phyloP scores from a whole-genome alignment of 2,888 invertebrate species.

The Andrena dorsata region DNA sequence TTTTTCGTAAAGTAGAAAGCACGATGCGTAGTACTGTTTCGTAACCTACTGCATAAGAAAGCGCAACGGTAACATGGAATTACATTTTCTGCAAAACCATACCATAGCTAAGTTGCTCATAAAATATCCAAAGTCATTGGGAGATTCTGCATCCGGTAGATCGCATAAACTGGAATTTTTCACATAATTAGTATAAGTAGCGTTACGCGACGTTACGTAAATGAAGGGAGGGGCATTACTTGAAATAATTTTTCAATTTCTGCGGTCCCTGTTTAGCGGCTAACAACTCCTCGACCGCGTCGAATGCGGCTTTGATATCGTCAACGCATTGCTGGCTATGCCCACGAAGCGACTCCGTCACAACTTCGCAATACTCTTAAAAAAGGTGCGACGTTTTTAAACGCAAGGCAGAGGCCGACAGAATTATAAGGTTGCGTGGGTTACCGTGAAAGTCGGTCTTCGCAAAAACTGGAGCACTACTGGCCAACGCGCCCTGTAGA shows the following conservation, averaged over 20 bases:
- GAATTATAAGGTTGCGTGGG: neutral
- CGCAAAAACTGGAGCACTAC: conserved; percentile 87
- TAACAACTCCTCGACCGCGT: conserved; percentile 80
- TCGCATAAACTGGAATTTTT: conserved; percentile 80
- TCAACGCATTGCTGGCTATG: conserved; percentile 84
- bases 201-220: too few relatives aligned
- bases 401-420: neutral
- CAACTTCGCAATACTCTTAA: conserved; percentile 87
- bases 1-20: too few relatives aligned
- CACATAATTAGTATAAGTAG: neutral
- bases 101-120: conserved; percentile 81
- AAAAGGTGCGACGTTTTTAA: neutral
- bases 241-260: conserved; percentile 84
- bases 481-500: conserved; percentile 86
- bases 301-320: conserved; percentile 84
- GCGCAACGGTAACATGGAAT: neutral
- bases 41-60: neutral
- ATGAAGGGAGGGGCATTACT: conserved; percentile 81
- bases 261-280: conserved; percentile 77
- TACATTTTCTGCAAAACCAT: conserved; percentile 15
- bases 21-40: neutral
- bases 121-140: conserved; percentile 82
- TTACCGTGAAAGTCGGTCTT: conserved; percentile 87
- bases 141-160: conserved; percentile 70
- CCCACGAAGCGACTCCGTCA: conserved; percentile 85